Percentiles rank a stretch among this genome's conserved stretches.
Evolutionary conservation across 2,888 invertebrate genomes (phyloP).

Genomic region (Idaea dimidiata): DNA sequence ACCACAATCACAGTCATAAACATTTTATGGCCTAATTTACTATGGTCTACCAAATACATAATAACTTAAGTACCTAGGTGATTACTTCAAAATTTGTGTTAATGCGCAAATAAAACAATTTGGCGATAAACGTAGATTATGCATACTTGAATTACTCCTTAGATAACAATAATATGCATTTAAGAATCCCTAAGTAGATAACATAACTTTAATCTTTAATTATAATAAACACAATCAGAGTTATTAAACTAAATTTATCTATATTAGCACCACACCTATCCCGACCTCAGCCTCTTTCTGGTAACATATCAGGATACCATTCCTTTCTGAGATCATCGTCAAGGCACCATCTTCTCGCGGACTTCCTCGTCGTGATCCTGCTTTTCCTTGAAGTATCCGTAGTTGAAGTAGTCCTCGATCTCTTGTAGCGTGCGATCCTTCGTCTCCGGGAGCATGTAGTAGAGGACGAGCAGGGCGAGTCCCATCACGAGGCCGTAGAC

Average conservation of each 20-base stretch:
- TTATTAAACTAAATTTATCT: too few species aligned
- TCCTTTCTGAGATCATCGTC: too few species aligned
- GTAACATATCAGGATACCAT: too few species aligned
- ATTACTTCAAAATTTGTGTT: not conserved
- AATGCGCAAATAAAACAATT: not conserved
- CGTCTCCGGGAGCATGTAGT: slow-evolving; percentile 81
- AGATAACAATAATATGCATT: too few species aligned
- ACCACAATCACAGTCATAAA: not conserved
- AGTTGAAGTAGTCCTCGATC: slow-evolving; percentile 77
- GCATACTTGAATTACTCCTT: too few species aligned
- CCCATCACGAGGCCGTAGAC: slow-evolving; percentile 43
- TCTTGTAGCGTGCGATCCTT: slow-evolving; percentile 82
- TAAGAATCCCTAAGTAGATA: too few species aligned
- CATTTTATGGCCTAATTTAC: not conserved
- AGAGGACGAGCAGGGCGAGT: slow-evolving; percentile 43
- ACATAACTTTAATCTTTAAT: too few species aligned
- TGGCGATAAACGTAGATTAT: too few species aligned
- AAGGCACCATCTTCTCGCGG: not conserved
- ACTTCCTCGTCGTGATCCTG: slow-evolving; percentile 15
- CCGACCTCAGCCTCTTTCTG: too few species aligned
- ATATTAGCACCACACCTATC: too few species aligned
- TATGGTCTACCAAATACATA: too few species aligned
- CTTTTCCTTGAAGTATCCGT: slow-evolving; percentile 12
- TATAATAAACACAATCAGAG: too few species aligned
- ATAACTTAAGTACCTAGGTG: not conserved